A percentile compares a stretch with the other conserved stretches of the same genome.
phyloP scores from a whole-genome alignment of 2,113 vertebrate genomes.

The Chloroceryle aenea region DNA sequence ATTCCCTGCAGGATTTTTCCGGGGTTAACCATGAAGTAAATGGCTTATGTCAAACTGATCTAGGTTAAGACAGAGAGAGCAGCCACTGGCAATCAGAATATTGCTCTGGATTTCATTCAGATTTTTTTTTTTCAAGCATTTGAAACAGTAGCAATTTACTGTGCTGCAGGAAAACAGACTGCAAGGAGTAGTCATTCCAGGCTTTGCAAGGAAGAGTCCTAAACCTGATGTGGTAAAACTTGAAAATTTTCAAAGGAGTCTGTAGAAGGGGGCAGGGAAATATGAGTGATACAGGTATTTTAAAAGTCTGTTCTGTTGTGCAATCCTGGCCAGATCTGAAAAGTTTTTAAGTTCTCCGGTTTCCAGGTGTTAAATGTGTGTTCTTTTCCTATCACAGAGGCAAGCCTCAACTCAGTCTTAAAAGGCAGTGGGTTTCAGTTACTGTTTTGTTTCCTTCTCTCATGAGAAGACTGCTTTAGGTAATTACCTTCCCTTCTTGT shows the following conservation, averaged over 20 bases:
- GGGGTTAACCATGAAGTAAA: conserved; percentile 41
- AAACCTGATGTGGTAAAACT: background rate
- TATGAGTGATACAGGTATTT: background rate
- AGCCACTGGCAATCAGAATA: background rate
- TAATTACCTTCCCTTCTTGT: background rate
- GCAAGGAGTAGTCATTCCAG: background rate
- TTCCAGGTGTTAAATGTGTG: background rate
- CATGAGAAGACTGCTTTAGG: background rate
- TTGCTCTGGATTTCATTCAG: background rate
- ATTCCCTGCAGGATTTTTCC: conserved; percentile 37
- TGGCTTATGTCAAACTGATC: conserved; percentile 62
- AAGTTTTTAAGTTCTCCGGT: background rate
- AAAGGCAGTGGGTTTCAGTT: background rate
- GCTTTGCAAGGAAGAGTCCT: background rate
- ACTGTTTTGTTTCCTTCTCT: background rate
- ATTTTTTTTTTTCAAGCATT: background rate
- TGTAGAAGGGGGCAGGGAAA: background rate
- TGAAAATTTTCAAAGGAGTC: background rate
- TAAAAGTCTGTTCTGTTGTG: background rate
- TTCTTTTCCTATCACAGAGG: background rate
- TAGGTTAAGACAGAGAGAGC: conserved; percentile 19
- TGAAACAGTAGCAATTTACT: background rate
- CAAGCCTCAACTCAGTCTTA: background rate
- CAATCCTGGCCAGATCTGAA: background rate
- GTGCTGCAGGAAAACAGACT: background rate